Percentiles rank a stretch among this genome's conserved stretches.
phyloP scores from a whole-genome alignment of 2,113 vertebrate species.

The Hippocampus comes region DNA sequence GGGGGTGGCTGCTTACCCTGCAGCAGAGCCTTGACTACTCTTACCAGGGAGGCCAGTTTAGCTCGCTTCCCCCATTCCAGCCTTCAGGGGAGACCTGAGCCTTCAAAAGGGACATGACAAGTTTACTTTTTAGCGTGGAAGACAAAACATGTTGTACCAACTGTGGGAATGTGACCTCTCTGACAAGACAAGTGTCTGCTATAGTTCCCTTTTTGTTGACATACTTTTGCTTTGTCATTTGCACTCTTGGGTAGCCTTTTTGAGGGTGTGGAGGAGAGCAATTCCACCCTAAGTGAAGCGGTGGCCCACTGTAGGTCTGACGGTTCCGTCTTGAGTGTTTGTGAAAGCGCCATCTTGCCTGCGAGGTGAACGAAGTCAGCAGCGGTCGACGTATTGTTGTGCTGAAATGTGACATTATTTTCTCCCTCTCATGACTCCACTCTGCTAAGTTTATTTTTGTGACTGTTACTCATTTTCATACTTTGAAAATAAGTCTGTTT shows the following conservation, averaged over 20 bases:
- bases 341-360: slow-evolving; percentile 52
- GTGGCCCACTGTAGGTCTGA: slow-evolving; percentile 42
- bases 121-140: slow-evolving; percentile 39
- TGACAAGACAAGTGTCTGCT: slow-evolving; percentile 55
- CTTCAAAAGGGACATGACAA: slow-evolving; percentile 47
- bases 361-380: slow-evolving; percentile 55
- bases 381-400: slow-evolving; percentile 58
- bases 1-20: slow-evolving; percentile 37
- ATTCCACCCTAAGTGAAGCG: slow-evolving; percentile 19
- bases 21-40: slow-evolving; percentile 39
- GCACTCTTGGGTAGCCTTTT: slow-evolving; percentile 52
- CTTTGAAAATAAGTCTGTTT: slow-evolving; percentile 65
- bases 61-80: slow-evolving; percentile 66
- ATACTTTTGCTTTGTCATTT: slow-evolving; percentile 43
- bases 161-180: slow-evolving; percentile 47
- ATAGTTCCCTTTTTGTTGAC: slow-evolving; percentile 43
- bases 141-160: slow-evolving; percentile 48
- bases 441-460: slow-evolving; percentile 67
- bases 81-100: slow-evolving; percentile 57
- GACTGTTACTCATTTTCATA: slow-evolving; percentile 76
- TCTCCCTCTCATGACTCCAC: slow-evolving; percentile 48
- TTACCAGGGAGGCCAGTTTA: slow-evolving; percentile 46
- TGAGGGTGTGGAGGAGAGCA: slow-evolving; percentile 33
- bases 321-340: slow-evolving; percentile 48
- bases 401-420: slow-evolving; percentile 61